phyloP scores from a whole-genome alignment of 2,113 vertebrate genomes.

The Fukomys damarensis region DNA sequence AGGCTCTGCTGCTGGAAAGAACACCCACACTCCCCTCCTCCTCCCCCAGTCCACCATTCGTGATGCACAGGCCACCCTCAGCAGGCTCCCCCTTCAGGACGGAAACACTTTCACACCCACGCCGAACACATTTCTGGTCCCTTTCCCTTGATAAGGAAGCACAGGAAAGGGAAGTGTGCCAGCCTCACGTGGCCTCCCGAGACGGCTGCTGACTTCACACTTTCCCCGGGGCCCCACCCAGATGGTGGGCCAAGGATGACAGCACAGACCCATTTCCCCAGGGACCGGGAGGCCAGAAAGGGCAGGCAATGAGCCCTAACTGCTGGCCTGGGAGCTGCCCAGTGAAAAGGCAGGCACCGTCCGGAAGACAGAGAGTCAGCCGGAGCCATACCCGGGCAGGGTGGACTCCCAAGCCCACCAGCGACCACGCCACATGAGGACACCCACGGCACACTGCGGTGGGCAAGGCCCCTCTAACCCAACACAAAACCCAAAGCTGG shows the following conservation, averaged over 20 bases:
- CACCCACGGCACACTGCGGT: fast-evolving
- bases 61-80: neutral
- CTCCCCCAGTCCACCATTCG: neutral
- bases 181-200: neutral
- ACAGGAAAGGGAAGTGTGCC: conserved; percentile 38
- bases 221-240: neutral
- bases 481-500: neutral
- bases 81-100: neutral
- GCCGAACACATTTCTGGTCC: neutral
- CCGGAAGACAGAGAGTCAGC: neutral
- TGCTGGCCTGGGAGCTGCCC: neutral
- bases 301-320: neutral
- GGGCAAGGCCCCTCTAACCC: neutral
- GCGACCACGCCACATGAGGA: neutral
- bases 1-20: neutral
- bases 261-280: neutral
- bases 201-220: too few relatives aligned
- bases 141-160: conserved; percentile 25
- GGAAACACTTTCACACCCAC: neutral
- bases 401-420: neutral
- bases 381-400: fast-evolving
- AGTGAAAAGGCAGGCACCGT: neutral
- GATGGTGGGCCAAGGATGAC: neutral
- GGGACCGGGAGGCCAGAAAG: too few relatives aligned
- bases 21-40: neutral